These are phyloP conservation scores for Dysidea cf. avara DNA, from an alignment of 37 sponge, comb jelly and placozoan species.

Conservation along the genomic window DNA sequence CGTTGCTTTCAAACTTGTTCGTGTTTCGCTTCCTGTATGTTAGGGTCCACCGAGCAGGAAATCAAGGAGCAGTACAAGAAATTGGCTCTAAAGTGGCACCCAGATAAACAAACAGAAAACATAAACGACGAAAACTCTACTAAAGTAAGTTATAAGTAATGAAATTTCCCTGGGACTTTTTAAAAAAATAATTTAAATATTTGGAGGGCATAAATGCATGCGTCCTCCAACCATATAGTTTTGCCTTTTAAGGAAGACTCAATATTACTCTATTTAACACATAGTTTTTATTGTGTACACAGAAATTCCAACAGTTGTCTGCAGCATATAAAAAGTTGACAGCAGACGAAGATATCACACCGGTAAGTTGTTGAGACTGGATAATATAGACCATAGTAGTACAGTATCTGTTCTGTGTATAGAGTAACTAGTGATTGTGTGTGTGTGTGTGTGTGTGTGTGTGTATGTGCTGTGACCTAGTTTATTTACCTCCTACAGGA, in stretches of 20 bases:
- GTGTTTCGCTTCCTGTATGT: not conserved
- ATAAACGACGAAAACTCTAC: slow-evolving; percentile 15
- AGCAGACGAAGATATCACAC: slow-evolving; percentile 17
- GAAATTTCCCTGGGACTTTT: no score
- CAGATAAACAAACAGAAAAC: slow-evolving; percentile 32
- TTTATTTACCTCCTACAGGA: no score
- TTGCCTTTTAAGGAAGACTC: no score
- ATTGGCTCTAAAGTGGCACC: slow-evolving; percentile 41
- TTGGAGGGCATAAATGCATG: not conserved
- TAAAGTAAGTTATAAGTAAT: no score
- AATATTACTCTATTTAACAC: no score
- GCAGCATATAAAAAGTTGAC: slow-evolving; percentile 41
- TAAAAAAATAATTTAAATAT: no score
- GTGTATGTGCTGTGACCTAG: not conserved
- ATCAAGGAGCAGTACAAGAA: slow-evolving; percentile 38
- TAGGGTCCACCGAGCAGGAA: slow-evolving; percentile 25
- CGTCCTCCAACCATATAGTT: no score
- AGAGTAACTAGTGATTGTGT: slow-evolving; percentile 4
- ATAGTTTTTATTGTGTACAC: not conserved
- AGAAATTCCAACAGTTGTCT: slow-evolving; percentile 55
- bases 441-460: not conserved
- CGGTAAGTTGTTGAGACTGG: not conserved
- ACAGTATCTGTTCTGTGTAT: no score
- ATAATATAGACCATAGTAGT: not conserved
- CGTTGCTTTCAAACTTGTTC: not conserved